phyloP scores from a whole-genome alignment of 1,140 invertebrate genomes.

The Ephestia elutella region DNA sequence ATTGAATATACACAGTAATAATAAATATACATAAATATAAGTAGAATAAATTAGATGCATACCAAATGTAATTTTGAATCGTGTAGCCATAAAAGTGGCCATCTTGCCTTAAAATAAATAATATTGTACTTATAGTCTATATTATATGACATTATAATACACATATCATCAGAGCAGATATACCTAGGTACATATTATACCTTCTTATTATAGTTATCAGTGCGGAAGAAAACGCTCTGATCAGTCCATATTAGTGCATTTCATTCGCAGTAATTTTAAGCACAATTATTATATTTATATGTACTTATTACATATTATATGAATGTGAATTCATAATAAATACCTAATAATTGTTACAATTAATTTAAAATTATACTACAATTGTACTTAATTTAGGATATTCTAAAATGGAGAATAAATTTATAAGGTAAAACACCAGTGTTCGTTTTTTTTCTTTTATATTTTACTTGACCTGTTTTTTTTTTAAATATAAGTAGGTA shows the following conservation, averaged over 20 bases:
- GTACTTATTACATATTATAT: constrained; percentile 50
- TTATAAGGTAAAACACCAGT: constrained; percentile 49
- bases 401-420: constrained; percentile 67
- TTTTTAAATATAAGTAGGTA: constrained; percentile 21
- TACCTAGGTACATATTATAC: constrained; percentile 10
- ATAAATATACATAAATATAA: constrained; percentile 45
- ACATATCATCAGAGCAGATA: constrained; percentile 34
- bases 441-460: background rate
- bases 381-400: constrained; percentile 68
- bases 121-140: constrained; percentile 13
- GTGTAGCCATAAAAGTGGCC: constrained; percentile 65
- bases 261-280: constrained; percentile 68
- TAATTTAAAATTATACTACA: constrained; percentile 65
- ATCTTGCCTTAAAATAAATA: constrained; percentile 63
- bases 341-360: constrained; percentile 66
- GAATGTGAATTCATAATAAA: constrained; percentile 64
- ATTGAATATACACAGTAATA: constrained; percentile 61
- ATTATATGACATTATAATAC: constrained; percentile 19
- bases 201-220: constrained; percentile 22
- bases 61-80: constrained; percentile 55
- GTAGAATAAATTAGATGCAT: constrained; percentile 56
- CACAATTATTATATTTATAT: constrained; percentile 56
- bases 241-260: constrained; percentile 68
- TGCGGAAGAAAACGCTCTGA: constrained; percentile 30
- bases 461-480: no score